Evolutionary conservation across 2,797 vertebrate genomes (phyloP), one percentile per base, ranked within the genome.

Genomic region (Acipenser oxyrinchus): DNA sequence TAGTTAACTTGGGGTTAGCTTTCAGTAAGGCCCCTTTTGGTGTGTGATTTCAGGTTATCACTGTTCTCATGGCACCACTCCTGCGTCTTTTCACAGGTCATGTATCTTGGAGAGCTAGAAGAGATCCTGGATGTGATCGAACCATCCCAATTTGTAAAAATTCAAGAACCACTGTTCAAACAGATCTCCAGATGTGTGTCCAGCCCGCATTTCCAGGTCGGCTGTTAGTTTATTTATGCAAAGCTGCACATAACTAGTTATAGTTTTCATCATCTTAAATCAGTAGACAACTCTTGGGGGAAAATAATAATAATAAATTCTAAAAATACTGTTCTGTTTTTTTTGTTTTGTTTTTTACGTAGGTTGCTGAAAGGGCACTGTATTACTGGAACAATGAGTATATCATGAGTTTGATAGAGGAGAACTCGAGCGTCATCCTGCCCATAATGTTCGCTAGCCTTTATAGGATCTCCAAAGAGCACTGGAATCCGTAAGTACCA

Each of bases 371-470:
- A 83, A 90, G 96, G 79, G 94, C 96, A 1, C 86, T 99, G 65
- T 98, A 98, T 88, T 99, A 98, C 88, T 98, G 96, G 96, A 99
- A 99, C 90, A 99, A 98, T 9, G 96, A 98, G 81, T 99, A 99
- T 86, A 99, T 99, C 84, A 98, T 99, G 95, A 98, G 96, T 86
- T 92, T 99, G 86, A 97, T 99, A 77, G 96, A 99, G 84, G 96
- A 99, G 84, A 99, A 99, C 87, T 97, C 95, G 75, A 97, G 91
- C 6, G 92, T 97, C 86, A 96, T 98, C 88, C 93, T 99, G 87
- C 96, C 96, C 86, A 97, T 99, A 86, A 98, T 99, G 96, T 99
- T 99, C 76, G 85, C 95, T 89, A 98, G 95, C 84, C 92, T 99
- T 71, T 99, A 99, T 84, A 93, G 94, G 89, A 98, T 99, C 92